Conservation (phyloP, 2,888 invertebrate genomes). For the Macaria notata region DNA sequence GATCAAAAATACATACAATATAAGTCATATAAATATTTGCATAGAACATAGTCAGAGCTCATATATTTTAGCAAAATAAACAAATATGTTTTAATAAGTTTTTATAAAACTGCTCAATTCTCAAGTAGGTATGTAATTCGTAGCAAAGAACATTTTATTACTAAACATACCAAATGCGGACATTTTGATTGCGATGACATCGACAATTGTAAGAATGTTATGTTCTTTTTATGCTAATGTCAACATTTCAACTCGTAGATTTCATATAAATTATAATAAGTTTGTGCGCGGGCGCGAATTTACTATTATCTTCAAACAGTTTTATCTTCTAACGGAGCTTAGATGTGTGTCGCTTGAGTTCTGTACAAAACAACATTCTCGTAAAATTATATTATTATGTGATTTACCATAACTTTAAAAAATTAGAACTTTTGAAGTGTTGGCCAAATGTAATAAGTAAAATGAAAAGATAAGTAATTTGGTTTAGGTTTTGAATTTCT, state of each 20-base stretch:
- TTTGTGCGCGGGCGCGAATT: constrained; percentile 61
- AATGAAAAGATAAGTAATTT: no score
- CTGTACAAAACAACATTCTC: constrained; percentile 27
- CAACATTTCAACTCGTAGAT: constrained; percentile 50
- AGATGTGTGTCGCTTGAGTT: constrained; percentile 39
- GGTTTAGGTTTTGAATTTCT: no score
- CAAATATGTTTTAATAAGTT: no score
- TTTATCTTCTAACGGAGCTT: constrained; percentile 50
- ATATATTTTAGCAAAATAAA: no score
- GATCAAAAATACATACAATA: no score
- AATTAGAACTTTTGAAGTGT: no score
- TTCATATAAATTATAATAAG: constrained; percentile 35
- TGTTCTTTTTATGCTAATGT: constrained; percentile 72
- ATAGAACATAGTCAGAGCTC: no score
- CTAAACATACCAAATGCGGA: constrained; percentile 55
- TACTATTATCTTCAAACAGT: constrained; percentile 42
- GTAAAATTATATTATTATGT: constrained; percentile 15
- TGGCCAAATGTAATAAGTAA: no score
- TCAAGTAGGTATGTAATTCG: no score
- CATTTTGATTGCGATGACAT: constrained; percentile 52
- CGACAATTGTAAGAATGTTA: constrained; percentile 69
- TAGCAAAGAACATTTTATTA: constrained; percentile 26
- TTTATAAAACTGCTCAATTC: no score
- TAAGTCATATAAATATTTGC: no score
- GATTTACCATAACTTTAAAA: background rate